Evolutionary conservation across 2,113 vertebrate species (phyloP).

Genomic region (Callithrix jacchus): DNA sequence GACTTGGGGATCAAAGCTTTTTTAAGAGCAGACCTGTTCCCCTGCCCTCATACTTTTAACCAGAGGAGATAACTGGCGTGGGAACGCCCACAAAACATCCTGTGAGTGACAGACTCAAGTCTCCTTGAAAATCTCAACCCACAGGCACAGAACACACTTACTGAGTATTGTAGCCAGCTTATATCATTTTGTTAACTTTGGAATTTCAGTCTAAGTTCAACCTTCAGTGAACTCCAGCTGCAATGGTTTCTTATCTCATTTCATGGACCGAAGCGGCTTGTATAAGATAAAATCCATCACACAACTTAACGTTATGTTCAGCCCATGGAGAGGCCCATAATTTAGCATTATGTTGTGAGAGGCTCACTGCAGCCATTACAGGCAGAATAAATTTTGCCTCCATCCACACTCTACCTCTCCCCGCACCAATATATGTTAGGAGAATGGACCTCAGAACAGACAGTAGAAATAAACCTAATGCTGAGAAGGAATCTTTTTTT

Average conservation of each 20-base stretch:
- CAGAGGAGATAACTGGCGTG: not conserved
- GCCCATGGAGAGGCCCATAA: constrained; percentile 53
- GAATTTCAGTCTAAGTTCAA: constrained; percentile 46
- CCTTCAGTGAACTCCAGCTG: constrained; percentile 58
- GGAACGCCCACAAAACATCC: constrained; percentile 13
- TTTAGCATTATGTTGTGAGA: constrained; percentile 67
- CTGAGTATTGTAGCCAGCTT: not conserved
- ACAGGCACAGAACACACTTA: not conserved
- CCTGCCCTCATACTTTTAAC: not conserved
- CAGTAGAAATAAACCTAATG: constrained; percentile 33
- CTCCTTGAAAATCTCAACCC: constrained; percentile 11
- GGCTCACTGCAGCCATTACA: constrained; percentile 28
- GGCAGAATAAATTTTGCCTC: constrained; percentile 70
- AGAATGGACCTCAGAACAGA: constrained; percentile 58
- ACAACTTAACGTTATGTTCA: constrained; percentile 49
- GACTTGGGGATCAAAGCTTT: not conserved
- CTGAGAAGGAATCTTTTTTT: constrained; percentile 1
- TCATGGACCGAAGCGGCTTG: not conserved
- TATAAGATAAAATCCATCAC: constrained; percentile 73
- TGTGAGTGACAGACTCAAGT: not conserved
- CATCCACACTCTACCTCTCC: not conserved
- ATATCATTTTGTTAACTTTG: constrained; percentile 43
- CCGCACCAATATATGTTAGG: constrained; percentile 51
- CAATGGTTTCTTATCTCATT: constrained; percentile 66
- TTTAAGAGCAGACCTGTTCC: not conserved